Conservation (phyloP, 2,888 invertebrate species). For the Hirudinaria manillensis region DNA sequence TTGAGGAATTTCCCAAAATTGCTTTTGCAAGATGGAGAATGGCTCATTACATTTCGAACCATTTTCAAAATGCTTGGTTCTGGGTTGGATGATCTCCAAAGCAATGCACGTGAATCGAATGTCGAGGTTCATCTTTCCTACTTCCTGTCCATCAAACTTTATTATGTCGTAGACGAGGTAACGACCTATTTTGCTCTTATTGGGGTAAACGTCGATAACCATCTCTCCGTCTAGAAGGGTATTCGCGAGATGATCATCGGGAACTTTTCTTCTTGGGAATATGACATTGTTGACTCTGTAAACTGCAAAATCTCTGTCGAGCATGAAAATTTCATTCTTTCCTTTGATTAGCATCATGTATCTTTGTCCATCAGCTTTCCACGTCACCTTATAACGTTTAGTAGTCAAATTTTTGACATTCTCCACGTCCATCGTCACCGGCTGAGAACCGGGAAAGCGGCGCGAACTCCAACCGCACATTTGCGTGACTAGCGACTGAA, state of each 20-base stretch:
- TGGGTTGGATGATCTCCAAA: constrained; percentile 58
- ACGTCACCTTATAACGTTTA: constrained; percentile 88
- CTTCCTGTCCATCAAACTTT: constrained; percentile 62
- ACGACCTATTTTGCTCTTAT: constrained; percentile 67
- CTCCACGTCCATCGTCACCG: constrained; percentile 83
- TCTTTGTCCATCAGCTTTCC: constrained; percentile 97
- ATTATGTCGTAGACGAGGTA: constrained; percentile 92
- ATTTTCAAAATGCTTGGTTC: constrained; percentile 61
- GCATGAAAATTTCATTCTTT: constrained; percentile 76
- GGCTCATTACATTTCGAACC: constrained; percentile 71
- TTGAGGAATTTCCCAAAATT: constrained; percentile 70
- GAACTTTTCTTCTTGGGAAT: constrained; percentile 69
- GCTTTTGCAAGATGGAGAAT: constrained; percentile 81
- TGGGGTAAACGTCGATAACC: constrained; percentile 79
- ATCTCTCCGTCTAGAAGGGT: constrained; percentile 93
- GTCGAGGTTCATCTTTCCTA: constrained; percentile 63
- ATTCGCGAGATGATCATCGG: constrained; percentile 66
- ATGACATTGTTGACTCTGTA: constrained; percentile 69
- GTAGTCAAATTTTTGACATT: constrained; percentile 71
- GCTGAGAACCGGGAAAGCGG: constrained; percentile 93
- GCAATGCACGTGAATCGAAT: constrained; percentile 70
- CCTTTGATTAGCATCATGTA: constrained; percentile 94
- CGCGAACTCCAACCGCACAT: constrained; percentile 74
- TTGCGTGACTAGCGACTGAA: constrained; percentile 68
- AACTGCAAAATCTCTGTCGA: constrained; percentile 88